Conservation (phyloP, 23 tunicate species). For the Oikopleura vanhoeffeni region DNA sequence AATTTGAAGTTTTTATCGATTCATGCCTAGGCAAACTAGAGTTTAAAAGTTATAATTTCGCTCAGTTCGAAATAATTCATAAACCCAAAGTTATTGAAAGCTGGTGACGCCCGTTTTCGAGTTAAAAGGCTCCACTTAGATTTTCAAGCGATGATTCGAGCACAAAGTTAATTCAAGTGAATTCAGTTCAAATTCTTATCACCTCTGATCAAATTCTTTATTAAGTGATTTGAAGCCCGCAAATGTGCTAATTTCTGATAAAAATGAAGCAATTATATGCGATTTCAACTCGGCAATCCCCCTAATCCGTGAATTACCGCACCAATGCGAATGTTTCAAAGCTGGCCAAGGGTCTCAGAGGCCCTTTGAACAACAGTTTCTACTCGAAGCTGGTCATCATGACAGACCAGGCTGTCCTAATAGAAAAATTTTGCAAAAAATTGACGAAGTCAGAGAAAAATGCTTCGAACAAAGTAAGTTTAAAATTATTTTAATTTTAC, state of each 20-base stretch:
- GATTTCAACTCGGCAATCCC: slow-evolving; percentile 12
- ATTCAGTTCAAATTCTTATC: too few species aligned
- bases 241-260: not conserved
- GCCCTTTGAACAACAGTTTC: not conserved
- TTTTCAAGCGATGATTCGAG: too few species aligned
- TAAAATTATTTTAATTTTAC: too few species aligned
- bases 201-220: too few species aligned
- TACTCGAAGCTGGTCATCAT: not conserved
- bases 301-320: not conserved
- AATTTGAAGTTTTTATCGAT: too few species aligned
- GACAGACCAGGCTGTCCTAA: slow-evolving; percentile 9
- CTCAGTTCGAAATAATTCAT: too few species aligned
- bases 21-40: too few species aligned
- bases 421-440: not conserved
- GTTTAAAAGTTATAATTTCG: too few species aligned
- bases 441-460: not conserved
- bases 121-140: too few species aligned
- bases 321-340: slow-evolving; percentile 7
- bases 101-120: too few species aligned
- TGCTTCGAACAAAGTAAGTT: not conserved
- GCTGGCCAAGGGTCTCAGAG: not conserved
- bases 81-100: too few species aligned
- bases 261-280: not conserved
- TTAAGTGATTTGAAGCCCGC: slow-evolving; percentile 9
- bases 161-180: too few species aligned